phyloP scores from a whole-genome alignment of 2,797 vertebrate genomes.

The Sebastes kiyomatsui region DNA sequence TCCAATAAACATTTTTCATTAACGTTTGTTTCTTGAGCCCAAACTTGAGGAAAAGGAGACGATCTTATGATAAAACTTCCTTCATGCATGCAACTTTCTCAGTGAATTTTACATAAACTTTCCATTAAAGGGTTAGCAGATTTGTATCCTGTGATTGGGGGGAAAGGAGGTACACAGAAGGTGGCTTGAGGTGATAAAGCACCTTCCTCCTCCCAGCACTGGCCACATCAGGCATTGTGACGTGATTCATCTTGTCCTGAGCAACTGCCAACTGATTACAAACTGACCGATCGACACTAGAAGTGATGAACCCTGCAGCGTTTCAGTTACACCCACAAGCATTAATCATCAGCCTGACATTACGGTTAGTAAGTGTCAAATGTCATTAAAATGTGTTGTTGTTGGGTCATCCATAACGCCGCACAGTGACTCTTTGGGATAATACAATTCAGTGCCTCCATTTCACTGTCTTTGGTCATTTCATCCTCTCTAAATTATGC shows the following conservation, averaged over 20 bases:
- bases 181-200: background rate
- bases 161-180: background rate
- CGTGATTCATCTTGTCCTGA: conserved; percentile 2
- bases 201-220: background rate
- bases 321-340: background rate
- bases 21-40: background rate
- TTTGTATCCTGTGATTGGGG: background rate
- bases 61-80: background rate
- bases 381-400: background rate
- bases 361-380: background rate
- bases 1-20: background rate
- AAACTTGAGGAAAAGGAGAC: background rate
- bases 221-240: background rate
- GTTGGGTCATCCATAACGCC: background rate
- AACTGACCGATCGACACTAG: background rate
- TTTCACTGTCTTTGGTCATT: background rate
- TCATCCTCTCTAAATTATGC: background rate
- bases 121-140: background rate
- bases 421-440: background rate
- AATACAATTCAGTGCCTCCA: background rate
- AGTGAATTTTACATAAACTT: background rate
- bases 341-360: conserved; percentile 11
- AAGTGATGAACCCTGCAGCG: background rate
- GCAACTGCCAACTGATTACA: background rate
- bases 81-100: background rate